A percentile compares a stretch with the other conserved stretches of the same genome.
phyloP scores from a whole-genome alignment of 2,797 vertebrate species.

The Atherinosoma microstoma region DNA sequence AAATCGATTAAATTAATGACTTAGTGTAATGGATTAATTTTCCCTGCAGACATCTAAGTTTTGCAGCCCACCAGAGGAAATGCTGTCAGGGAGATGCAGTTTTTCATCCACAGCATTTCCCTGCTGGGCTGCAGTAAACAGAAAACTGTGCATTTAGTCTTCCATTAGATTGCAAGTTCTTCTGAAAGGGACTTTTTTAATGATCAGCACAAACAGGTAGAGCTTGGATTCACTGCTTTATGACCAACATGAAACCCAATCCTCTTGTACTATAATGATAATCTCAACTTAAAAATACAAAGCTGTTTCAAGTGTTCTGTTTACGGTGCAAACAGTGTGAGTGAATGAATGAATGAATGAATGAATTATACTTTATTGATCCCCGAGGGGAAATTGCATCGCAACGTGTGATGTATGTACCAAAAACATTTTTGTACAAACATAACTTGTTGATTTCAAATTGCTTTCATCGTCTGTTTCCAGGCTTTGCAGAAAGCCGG shows the following conservation, averaged over 20 bases:
- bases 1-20: not conserved
- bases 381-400: no score
- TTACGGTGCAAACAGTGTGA: not conserved
- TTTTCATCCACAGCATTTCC: not conserved
- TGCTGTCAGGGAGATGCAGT: not conserved
- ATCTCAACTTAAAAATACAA: not conserved
- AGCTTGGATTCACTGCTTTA: not conserved
- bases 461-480: not conserved
- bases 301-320: not conserved
- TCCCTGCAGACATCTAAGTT: no score
- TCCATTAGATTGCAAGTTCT: not conserved
- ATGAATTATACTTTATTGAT: no score
- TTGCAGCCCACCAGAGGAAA: not conserved
- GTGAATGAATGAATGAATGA: no score
- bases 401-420: not conserved
- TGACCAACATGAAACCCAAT: not conserved
- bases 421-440: not conserved
- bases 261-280: not conserved
- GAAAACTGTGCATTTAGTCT: not conserved
- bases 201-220: not conserved
- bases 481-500: constrained; percentile 97
- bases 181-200: not conserved
- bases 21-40: not conserved
- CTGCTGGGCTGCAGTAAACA: not conserved
- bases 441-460: not conserved